Percentiles rank a stretch among this genome's conserved stretches.
These are phyloP conservation scores for Pitta sordida DNA, from an alignment of 2,113 vertebrate species.

Conservation along the genomic window DNA sequence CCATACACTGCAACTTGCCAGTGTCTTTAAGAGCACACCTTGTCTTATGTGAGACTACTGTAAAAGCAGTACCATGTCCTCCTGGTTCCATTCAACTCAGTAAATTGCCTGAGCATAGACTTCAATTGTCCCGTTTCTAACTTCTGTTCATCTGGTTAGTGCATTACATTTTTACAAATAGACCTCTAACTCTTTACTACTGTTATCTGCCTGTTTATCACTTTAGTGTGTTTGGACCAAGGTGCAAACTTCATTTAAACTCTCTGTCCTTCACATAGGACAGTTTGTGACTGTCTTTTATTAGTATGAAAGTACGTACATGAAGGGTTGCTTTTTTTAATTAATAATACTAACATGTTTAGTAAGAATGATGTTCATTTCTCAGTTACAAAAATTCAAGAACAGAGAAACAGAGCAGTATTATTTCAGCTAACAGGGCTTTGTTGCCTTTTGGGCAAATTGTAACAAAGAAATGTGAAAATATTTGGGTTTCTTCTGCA, in stretches of 20 bases:
- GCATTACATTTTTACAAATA: not conserved
- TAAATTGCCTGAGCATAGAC: not conserved
- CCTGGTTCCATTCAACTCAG: not conserved
- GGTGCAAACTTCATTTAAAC: not conserved
- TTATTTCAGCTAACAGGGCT: not conserved
- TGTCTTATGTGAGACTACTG: not conserved
- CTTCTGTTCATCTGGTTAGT: not conserved
- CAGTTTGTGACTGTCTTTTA: not conserved
- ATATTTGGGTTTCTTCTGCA: not conserved
- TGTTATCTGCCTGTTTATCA: not conserved
- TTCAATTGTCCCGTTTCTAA: not conserved
- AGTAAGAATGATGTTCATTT: not conserved
- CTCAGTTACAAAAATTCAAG: not conserved
- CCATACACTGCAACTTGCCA: not conserved
- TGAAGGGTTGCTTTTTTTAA: not conserved
- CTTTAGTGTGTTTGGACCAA: not conserved
- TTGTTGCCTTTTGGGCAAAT: not conserved
- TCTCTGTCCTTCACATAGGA: not conserved
- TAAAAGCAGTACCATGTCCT: not conserved
- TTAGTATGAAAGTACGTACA: not conserved
- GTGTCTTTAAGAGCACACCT: not conserved
- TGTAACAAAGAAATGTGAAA: not conserved
- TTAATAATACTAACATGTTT: rapidly evolving
- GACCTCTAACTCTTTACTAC: not conserved
- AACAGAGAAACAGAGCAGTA: not conserved